phyloP scores from a whole-genome alignment of 2,113 vertebrate species.

The Pteronura brasiliensis region DNA sequence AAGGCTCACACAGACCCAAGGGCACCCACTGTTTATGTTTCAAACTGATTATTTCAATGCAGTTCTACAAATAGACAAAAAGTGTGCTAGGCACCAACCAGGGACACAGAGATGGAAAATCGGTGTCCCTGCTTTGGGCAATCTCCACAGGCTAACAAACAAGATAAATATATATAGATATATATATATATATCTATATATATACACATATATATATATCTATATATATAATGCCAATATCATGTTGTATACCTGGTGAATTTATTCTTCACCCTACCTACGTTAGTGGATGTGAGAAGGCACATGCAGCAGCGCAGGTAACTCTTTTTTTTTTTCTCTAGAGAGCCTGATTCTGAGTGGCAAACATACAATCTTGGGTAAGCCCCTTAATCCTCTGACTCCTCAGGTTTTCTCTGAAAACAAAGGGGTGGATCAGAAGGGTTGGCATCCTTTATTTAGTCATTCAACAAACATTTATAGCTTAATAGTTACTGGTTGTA shows the following conservation, averaged over 20 bases:
- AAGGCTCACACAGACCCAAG: not conserved
- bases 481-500: not conserved
- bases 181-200: too few species aligned
- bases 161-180: not conserved
- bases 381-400: not conserved
- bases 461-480: not conserved
- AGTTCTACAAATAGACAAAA: slow-evolving; percentile 20
- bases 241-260: not conserved
- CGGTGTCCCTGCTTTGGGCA: not conserved
- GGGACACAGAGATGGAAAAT: not conserved
- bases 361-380: not conserved
- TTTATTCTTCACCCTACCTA: not conserved
- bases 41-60: slow-evolving; percentile 29
- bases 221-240: not conserved
- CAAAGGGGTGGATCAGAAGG: not conserved
- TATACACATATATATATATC: not conserved
- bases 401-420: not conserved
- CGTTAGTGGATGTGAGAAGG: not conserved
- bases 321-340: not conserved
- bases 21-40: slow-evolving; percentile 8
- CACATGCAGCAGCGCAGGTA: not conserved
- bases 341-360: not conserved
- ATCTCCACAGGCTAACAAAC: not conserved
- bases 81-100: not conserved
- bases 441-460: not conserved